These are phyloP conservation scores for Nemurella pictetii DNA, from an alignment of 2,888 invertebrate species.

Conservation along the genomic window DNA sequence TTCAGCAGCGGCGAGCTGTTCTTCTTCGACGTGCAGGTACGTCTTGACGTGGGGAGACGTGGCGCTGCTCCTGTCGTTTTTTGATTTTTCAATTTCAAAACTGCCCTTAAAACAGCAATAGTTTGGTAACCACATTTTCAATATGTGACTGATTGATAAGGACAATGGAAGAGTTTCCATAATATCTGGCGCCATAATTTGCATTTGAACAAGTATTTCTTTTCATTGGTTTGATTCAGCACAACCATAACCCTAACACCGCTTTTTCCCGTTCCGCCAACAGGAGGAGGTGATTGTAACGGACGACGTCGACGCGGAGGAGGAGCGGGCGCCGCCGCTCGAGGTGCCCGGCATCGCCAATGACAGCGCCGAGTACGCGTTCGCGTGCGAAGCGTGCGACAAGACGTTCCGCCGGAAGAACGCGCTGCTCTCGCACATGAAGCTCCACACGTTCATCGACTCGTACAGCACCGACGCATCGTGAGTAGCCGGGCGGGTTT, in stretches of 20 bases:
- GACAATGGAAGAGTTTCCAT: too few relatives aligned
- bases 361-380: background rate
- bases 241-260: too few relatives aligned
- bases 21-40: constrained; percentile 10
- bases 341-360: background rate
- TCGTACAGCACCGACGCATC: background rate
- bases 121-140: too few relatives aligned
- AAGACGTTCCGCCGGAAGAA: constrained; percentile 1
- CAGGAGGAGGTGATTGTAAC: constrained; percentile 2
- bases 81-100: too few relatives aligned
- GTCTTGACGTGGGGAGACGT: too few relatives aligned
- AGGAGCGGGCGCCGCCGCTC: background rate
- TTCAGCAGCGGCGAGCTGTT: background rate
- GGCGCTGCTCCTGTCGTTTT: too few relatives aligned
- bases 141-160: too few relatives aligned
- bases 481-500: too few relatives aligned
- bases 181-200: too few relatives aligned
- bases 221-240: too few relatives aligned
- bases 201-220: too few relatives aligned
- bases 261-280: background rate
- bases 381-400: constrained; percentile 10
- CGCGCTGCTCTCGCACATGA: constrained; percentile 26
- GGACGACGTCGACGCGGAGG: background rate
- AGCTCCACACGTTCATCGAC: constrained; percentile 26
- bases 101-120: too few relatives aligned